Percentiles rank a stretch among this genome's conserved stretches.
Conservation (phyloP, 2,888 invertebrate species). For the Hyalella azteca region DNA sequence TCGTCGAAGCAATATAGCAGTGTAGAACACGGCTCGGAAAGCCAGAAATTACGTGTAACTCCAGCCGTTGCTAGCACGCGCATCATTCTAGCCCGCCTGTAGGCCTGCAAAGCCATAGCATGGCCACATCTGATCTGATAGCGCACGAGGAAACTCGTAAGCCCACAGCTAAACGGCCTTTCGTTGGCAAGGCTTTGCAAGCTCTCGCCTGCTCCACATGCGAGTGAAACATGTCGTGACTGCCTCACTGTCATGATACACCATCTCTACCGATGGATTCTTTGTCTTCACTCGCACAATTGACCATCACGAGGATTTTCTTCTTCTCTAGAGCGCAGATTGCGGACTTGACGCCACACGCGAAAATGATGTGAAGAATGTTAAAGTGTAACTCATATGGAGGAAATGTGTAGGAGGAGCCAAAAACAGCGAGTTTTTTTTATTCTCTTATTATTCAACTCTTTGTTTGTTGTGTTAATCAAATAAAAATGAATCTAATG, state of each 20-base stretch:
- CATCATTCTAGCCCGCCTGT: background rate
- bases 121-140: slow-evolving; percentile 22
- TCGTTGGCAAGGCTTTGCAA: background rate
- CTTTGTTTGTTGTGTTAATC: no score
- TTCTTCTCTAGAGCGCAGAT: background rate
- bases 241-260: background rate
- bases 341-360: no score
- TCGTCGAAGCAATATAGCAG: no score
- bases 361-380: no score
- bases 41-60: no score
- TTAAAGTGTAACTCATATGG: no score
- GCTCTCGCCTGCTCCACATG: background rate
- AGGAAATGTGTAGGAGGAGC: no score
- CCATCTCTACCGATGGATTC: background rate
- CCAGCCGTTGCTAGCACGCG: background rate
- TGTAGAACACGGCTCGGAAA: no score
- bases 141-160: slow-evolving; percentile 14
- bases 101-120: no score
- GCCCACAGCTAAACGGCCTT: background rate
- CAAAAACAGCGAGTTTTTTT: no score
- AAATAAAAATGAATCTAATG: no score
- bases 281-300: background rate
- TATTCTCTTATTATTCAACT: no score
- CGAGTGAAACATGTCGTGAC: background rate
- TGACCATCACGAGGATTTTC: background rate